A percentile compares a stretch with the other conserved stretches of the same genome.
phyloP scores from a whole-genome alignment of 2,113 vertebrate species.

The Grus americana region DNA sequence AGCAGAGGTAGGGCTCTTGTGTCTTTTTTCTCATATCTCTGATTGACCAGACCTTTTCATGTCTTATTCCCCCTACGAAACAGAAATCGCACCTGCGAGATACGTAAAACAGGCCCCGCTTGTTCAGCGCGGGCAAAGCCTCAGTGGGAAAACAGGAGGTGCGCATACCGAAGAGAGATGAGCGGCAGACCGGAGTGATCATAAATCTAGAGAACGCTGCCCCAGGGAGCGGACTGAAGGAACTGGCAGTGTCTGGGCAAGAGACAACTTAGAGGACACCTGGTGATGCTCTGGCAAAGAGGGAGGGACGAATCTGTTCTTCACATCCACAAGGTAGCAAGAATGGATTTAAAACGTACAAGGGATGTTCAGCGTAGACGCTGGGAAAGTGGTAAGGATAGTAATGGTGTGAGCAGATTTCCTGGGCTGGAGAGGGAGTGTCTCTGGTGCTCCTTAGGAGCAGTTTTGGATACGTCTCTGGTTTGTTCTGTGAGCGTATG shows the following conservation, averaged over 20 bases:
- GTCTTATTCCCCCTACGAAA: background rate
- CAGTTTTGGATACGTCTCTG: background rate
- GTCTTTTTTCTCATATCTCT: background rate
- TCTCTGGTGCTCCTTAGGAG: background rate
- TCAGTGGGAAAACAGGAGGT: background rate
- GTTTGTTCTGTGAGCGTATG: background rate
- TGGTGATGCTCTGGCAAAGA: background rate
- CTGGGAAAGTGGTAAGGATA: background rate
- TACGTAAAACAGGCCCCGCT: background rate
- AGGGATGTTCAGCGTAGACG: accelerated
- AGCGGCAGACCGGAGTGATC: background rate
- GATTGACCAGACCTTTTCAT: background rate
- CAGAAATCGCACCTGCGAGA: background rate
- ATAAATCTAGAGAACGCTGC: background rate
- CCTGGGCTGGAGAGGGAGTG: background rate
- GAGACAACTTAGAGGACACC: background rate
- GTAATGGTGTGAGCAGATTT: background rate
- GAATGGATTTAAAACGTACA: background rate
- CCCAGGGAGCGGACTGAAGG: background rate
- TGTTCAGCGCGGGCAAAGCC: background rate
- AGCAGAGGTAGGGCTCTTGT: background rate
- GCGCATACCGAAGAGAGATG: background rate
- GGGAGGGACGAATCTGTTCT: background rate
- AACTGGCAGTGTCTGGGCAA: background rate
- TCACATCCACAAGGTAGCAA: background rate